Evolutionary conservation across 1,140 invertebrate genomes (phyloP), one percentile per base, ranked within the genome.

Genomic region (Drosophila orena): DNA sequence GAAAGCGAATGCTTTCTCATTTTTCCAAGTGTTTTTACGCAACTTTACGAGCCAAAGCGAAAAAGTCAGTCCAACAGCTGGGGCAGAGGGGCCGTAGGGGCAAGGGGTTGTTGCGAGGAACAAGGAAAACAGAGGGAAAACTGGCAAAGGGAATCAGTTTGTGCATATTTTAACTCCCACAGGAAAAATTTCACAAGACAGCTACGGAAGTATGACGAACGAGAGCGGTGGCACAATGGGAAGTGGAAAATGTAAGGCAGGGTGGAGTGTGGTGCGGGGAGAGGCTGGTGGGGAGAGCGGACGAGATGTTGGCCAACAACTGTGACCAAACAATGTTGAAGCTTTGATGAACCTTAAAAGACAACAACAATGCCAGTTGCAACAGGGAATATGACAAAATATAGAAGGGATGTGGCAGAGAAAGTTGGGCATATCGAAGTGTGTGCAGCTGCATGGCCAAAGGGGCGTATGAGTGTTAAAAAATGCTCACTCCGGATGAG

Each of bases 111-210:
- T 11, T 20, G 8, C 47, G 12, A 7, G 17, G n/a, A 27, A 53
- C 47, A 17, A 50, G 34, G 40, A 10, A 42, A 34, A 37, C 11
- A 15, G 61, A 27, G 24, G 22, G 20, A 38, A 35, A 35, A 34
- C 52, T 34, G 38, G 49, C 62, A 72, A 52, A 71, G 69, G 62
- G 79, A 62, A 69, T 53, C 52, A 81, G 84, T 69, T 77, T 83
- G 70, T 89, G 83, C 83, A 88, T 88, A 88, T 88, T 89, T 88
- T 84, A 89, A 77, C 79, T 88, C 84, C 84, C 84, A 88, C 79
- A 74, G 84, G 84, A 88, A 88, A 84, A 88, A 88, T 88, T 89
- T 89, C 85, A 90, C 76, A 90, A 88, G 84, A 88, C 85, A 90
- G 79, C 80, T 71, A 77, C 70, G 84, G 64, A 84, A 88, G 80